Percentiles rank a stretch among this genome's conserved stretches.
These are phyloP conservation scores for Eupithecia subfuscata DNA, from an alignment of 2,888 invertebrate species.

Conservation along the genomic window DNA sequence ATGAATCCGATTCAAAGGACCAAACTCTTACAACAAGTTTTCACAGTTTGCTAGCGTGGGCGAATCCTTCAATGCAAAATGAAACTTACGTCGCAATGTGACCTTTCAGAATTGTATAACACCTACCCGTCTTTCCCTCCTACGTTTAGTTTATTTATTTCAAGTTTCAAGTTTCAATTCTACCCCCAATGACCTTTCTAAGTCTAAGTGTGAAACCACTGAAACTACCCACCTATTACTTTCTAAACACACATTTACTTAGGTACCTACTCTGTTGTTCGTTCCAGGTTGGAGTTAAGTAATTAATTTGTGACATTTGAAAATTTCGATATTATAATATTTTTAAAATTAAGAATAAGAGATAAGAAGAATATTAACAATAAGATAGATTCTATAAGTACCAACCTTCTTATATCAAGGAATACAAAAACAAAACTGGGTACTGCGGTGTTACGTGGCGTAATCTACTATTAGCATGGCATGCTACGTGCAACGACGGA, in stretches of 20 bases:
- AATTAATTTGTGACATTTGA: too few relatives aligned
- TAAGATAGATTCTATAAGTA: too few relatives aligned
- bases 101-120: slow-evolving; percentile 12
- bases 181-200: slow-evolving; percentile 9
- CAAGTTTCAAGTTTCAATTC: slow-evolving; percentile 8
- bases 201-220: neutral
- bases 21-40: neutral
- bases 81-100: neutral
- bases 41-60: slow-evolving; percentile 1
- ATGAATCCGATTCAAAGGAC: neutral
- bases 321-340: too few relatives aligned
- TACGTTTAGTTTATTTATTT: neutral
- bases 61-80: neutral
- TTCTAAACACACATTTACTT: neutral
- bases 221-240: neutral
- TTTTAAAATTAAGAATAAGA: too few relatives aligned
- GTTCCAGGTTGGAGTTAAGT: neutral
- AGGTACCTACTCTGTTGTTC: neutral
- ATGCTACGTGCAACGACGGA: too few relatives aligned
- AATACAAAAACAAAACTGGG: too few relatives aligned
- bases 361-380: too few relatives aligned
- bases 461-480: too few relatives aligned
- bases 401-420: too few relatives aligned
- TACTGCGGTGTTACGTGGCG: too few relatives aligned
- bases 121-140: neutral